Evolutionary conservation across 2,888 invertebrate species (phyloP).

Genomic region (Calephelis perditalis): DNA sequence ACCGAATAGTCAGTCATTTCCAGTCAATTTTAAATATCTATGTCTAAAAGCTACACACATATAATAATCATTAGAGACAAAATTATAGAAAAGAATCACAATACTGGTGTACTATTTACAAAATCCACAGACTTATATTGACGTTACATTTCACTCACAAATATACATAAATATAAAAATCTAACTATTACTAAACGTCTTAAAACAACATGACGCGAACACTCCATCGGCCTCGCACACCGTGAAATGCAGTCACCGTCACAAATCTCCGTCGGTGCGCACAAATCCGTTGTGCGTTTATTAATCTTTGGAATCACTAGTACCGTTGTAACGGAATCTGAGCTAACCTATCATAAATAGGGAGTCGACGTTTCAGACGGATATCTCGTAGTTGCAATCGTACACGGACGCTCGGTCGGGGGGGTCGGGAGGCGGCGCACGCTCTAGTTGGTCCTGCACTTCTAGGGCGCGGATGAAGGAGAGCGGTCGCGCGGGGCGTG

Average conservation of each 20-base stretch:
- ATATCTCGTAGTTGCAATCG: constrained; percentile 97
- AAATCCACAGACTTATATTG: constrained; percentile 37
- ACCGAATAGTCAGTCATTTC: constrained; percentile 4
- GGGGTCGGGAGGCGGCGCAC: constrained; percentile 74
- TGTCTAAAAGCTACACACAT: constrained; percentile 21
- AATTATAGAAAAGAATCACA: constrained; percentile 54
- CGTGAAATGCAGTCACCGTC: constrained; percentile 1
- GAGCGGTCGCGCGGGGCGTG: constrained; percentile 83
- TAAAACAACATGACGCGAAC: constrained; percentile 27
- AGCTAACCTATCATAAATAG: constrained; percentile 31
- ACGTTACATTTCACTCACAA: constrained; percentile 49
- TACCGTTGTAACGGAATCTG: constrained; percentile 22
- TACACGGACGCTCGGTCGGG: constrained; percentile 94
- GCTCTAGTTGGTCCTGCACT: constrained; percentile 94
- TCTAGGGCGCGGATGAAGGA: constrained; percentile 93
- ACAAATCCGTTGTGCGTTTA: constrained; percentile 33
- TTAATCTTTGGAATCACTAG: constrained; percentile 34
- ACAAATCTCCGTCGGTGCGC: constrained; percentile 12
- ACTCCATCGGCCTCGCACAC: constrained; percentile 18
- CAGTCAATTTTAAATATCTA: constrained; percentile 16
- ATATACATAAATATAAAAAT: constrained; percentile 65
- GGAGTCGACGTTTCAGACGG: constrained; percentile 82
- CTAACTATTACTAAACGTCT: constrained; percentile 38
- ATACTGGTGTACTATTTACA: constrained; percentile 68
- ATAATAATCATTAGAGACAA: constrained; percentile 35